Evolutionary conservation across 2,797 vertebrate genomes (phyloP).

Genomic region (Crenichthys baileyi): DNA sequence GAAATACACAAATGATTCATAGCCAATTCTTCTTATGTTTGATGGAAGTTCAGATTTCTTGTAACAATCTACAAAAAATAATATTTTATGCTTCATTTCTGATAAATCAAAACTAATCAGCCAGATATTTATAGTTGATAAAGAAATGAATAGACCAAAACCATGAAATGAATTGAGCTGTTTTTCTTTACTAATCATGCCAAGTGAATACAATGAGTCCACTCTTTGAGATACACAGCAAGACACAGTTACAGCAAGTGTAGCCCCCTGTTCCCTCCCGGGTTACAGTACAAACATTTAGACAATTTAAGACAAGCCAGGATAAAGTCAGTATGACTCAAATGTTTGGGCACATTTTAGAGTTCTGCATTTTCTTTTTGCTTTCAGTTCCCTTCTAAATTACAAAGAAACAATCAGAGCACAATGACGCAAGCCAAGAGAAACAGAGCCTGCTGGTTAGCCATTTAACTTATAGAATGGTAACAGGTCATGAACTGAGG

Average conservation of each 20-base stretch:
- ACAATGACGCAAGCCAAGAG: constrained; percentile 63
- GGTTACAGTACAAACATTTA: constrained; percentile 57
- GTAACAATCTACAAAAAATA: background rate
- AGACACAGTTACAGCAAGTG: constrained; percentile 73
- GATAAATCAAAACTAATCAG: background rate
- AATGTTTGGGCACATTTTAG: constrained; percentile 42
- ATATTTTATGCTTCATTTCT: background rate
- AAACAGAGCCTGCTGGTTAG: constrained; percentile 47
- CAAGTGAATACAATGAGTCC: constrained; percentile 73
- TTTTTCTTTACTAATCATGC: constrained; percentile 81
- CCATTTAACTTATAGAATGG: constrained; percentile 18
- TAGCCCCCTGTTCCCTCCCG: constrained; percentile 43
- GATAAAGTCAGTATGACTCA: constrained; percentile 68
- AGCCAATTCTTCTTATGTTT: background rate
- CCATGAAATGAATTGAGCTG: constrained; percentile 54
- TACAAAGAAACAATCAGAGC: constrained; percentile 35
- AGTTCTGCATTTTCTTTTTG: constrained; percentile 18
- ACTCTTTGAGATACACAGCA: constrained; percentile 70
- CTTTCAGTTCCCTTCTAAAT: constrained; percentile 29
- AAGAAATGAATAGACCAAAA: constrained; percentile 29
- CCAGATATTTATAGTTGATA: background rate
- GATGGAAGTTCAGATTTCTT: background rate
- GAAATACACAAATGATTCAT: background rate
- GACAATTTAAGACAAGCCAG: constrained; percentile 53
- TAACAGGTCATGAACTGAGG: constrained; percentile 11